Evolutionary conservation across 1,140 invertebrate genomes (phyloP), one percentile per base, ranked within the genome.

Genomic region (Leptoteleia sp.): DNA sequence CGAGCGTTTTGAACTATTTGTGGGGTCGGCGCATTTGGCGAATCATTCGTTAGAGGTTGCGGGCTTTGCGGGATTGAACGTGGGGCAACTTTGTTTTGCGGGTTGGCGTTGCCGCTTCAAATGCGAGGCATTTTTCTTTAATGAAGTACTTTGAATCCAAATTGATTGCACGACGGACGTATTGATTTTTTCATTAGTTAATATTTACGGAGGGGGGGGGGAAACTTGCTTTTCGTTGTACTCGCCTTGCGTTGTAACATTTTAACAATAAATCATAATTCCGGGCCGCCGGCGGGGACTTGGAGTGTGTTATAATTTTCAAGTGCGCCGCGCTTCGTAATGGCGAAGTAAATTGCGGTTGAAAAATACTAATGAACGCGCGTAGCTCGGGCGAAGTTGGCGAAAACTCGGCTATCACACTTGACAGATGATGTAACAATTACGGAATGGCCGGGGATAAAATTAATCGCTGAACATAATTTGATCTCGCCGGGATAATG

Each of bases 391-490:
- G 25, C 38, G 1, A 55, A 76, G 47, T 55, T 76, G 38, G 55
- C 62, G 42, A 70, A 76, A 70, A 68, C 33, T 47, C 25, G 64
- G 57, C 12, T 48, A 62, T 55, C 35, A 27, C 42, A 43, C 35
- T 70, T 70, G 73, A 70, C 64, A 64, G 57, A 70, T 70, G 73
- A 76, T 70, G 57, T 70, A 76, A 76, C 59, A 76, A 76, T 76
- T 57, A 76, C 22, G 43, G 12, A 76, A 76, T 62, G 31, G 37
- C 33, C 25, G 25, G 16, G 64, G 64, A 76, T 76, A 70, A 76
- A 76, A 70, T 70, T 70, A 64, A 76, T 76, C 40, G 64, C 33
- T 31, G 50, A 37, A 76, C 57, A 57, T 64, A 76, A 76, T 76
- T 76, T 64, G 48, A 70, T 70, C 25, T 33, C 55, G 15, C 54